Base-by-base conservation (phyloP, 1,140 invertebrate genomes). In the Heliconius hewitsoni region DNA sequence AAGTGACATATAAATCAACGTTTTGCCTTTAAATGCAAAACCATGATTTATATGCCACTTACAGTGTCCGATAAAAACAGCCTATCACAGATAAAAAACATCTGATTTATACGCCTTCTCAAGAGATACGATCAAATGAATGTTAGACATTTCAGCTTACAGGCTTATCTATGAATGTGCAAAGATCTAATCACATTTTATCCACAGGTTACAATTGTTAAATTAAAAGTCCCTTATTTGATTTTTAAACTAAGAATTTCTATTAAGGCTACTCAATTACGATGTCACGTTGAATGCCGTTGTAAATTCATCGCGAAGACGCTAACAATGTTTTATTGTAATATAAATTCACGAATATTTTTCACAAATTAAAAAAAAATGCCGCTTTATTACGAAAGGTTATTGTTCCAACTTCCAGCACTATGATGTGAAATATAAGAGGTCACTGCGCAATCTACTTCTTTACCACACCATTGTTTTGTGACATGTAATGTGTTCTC, bases 401-500 rank as follows among this genome's bases (percentile, higher is more conserved):
- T n/a, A 72, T 72, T 72, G 71, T 42, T 42, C 71, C 39, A 74
- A 72, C 39, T 37, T 39, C 34, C 73, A 74, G 52, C 16, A 52
- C n/a, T 23, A 23, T 50, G 46, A 50, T 50, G 73, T 16, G 39
- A 74, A 52, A 74, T 52, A 27, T 27, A 5, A 50, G 19, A 34
- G n/a, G 18, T 19, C 71, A 42, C 19, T n/a, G 2, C 6, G 71
- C 71, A 42, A 72, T 72, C 71, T 23, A 72, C 37, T 72, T 72
- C 34, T 71, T 55, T 39, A n/a, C 46, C 34, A 72, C 42, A 77
- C 18, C 50, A 73, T 80, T 80, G 71, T 76, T 76, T 73, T 16
- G 27, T n/a, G 37, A 46, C 37, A 19, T 66, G 6, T 27, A 55
- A 9, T 70, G 11, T 34, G 2, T 80, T 80, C 71, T 73, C 79